Conservation (phyloP, 2,888 invertebrate genomes). For the Zaprionus obscuricornis region DNA sequence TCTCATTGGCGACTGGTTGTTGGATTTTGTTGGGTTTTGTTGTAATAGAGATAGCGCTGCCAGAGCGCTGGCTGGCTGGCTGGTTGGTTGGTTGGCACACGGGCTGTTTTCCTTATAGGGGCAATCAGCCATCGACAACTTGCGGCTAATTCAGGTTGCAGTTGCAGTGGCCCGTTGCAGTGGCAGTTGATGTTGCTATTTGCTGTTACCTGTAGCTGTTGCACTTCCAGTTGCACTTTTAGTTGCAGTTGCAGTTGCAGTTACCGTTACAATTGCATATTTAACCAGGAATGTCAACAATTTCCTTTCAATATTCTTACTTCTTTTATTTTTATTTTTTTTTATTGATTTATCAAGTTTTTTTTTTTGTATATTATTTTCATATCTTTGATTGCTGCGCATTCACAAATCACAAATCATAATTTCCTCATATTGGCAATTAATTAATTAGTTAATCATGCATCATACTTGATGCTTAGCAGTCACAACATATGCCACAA, state of each 20-base stretch:
- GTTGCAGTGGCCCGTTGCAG: constrained; percentile 17
- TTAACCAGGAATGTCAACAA: constrained; percentile 75
- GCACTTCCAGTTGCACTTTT: constrained; percentile 12
- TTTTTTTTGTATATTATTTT: too few relatives aligned
- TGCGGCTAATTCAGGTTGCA: constrained; percentile 66
- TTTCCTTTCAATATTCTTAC: constrained; percentile 72
- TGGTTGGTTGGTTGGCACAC: constrained; percentile 15
- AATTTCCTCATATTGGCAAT: constrained; percentile 46
- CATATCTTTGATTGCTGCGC: too few relatives aligned
- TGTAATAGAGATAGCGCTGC: constrained; percentile 72
- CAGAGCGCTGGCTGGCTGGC: neutral
- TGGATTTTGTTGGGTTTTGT: constrained; percentile 33
- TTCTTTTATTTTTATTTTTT: constrained; percentile 28
- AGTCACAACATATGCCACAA: neutral
- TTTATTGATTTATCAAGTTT: too few relatives aligned
- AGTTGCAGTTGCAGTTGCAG: constrained; percentile 25
- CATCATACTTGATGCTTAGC: too few relatives aligned
- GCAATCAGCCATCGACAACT: constrained; percentile 76
- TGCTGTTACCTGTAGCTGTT: too few relatives aligned
- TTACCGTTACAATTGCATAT: constrained; percentile 73
- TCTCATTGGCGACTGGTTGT: constrained; percentile 45
- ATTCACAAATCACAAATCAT: constrained; percentile 33
- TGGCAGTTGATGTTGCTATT: constrained; percentile 1
- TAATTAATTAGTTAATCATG: constrained; percentile 56
- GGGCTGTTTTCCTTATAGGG: constrained; percentile 73